Evolutionary conservation across 2,797 vertebrate genomes (phyloP), one percentile per base, ranked within the genome.

Genomic region (Coregonus ussuriensis): DNA sequence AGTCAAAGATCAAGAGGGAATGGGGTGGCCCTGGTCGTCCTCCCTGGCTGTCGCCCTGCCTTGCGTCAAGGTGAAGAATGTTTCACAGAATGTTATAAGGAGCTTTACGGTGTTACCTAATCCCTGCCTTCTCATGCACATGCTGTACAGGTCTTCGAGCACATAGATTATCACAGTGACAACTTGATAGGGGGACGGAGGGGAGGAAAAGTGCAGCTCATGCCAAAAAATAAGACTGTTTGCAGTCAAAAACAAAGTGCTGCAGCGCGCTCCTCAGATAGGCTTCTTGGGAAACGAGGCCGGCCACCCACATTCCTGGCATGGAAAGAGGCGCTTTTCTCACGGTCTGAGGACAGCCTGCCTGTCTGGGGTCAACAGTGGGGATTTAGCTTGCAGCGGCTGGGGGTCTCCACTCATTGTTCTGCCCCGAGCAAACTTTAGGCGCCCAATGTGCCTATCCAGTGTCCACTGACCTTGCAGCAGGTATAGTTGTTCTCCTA

Each of bases 281-380:
- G 71, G 78, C 75, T 81, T 85, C 79, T 53, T 72, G 79, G 85
- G 83, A 73, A 84, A 71, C 68, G 31, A 66, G 74, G 79, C 82
- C 1, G 81, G 78, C 90, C 90, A 88, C 88, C 86, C 91, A 85
- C 85, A 86, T 81, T 89, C 86, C 87, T 88, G 82, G 84, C 87
- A 81, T 76, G 83, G 82, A 89, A 77, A 77, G 75, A 84, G 82
- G 72, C 79, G 77, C 21, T 74, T 87, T 92, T 91, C 90, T 91
- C 89, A 92, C 81, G 80, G 87, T 88, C 82, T 75, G 78, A 83
- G 85, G 84, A 89, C 82, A 77, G 84, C 84, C 74, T 47, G 41
- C 41, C 41, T 82, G 86, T 87, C 79, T 78, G 18, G 82, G 89
- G 87, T 91, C 92, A 90, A 81, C 78, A 74, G 82, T 88, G 87